Percentiles rank a stretch among this genome's conserved stretches.
phyloP scores from a whole-genome alignment of 2,888 invertebrate genomes.

The Ophion costatus region DNA sequence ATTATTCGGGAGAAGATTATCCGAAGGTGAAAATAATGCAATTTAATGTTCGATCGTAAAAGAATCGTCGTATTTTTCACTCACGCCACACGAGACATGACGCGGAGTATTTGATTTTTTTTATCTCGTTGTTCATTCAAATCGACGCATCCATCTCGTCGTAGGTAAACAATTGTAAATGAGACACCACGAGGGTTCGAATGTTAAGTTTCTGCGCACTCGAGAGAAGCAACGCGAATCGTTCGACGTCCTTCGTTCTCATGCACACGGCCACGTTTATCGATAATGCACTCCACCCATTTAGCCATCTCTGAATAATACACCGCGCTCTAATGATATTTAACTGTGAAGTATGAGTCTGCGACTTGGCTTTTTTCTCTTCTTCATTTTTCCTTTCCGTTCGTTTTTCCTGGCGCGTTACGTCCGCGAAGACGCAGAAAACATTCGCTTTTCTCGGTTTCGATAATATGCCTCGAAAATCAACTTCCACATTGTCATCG shows the following conservation, averaged over 20 bases:
- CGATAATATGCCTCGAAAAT: conserved; percentile 29
- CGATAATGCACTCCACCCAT: conserved; percentile 21
- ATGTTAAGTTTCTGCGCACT: conserved; percentile 16
- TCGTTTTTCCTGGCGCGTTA: conserved; percentile 10
- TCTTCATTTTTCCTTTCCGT: conserved; percentile 8
- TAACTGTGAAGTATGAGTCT: conserved; percentile 11
- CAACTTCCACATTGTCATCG: conserved; percentile 40
- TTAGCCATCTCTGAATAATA: conserved; percentile 39
- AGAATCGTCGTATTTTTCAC: neutral
- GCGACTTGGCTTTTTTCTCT: neutral
- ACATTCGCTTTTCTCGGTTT: neutral
- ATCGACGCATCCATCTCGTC: conserved; percentile 36
- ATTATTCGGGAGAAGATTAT: neutral
- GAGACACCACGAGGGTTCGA: conserved; percentile 18
- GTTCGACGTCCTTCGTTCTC: conserved; percentile 28
- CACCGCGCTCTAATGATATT: conserved; percentile 35
- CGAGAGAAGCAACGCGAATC: conserved; percentile 12
- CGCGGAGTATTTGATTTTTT: conserved; percentile 4
- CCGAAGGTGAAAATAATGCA: neutral
- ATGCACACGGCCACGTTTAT: neutral
- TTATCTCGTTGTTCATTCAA: conserved; percentile 48
- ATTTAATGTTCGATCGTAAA: neutral
- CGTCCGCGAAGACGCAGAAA: conserved; percentile 11
- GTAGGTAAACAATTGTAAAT: conserved; percentile 37
- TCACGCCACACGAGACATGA: neutral